Evolutionary conservation across 2,113 vertebrate species (phyloP).

Genomic region (Rattus rattus): DNA sequence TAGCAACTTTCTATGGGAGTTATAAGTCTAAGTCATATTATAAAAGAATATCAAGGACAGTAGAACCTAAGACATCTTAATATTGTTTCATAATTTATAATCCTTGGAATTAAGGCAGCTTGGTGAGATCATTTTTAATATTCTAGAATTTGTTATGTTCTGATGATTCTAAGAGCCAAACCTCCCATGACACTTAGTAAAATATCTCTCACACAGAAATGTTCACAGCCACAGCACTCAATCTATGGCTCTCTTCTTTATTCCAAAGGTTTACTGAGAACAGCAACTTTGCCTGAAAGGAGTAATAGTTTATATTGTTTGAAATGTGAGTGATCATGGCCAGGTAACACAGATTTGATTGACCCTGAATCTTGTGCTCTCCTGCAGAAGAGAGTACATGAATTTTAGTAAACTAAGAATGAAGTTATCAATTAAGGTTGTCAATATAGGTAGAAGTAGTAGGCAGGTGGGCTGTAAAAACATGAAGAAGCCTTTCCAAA

Average conservation of each 20-base stretch:
- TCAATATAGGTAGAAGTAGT: not conserved
- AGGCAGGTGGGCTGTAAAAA: not conserved
- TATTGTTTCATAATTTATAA: not conserved
- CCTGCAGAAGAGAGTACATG: not conserved
- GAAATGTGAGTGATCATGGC: not conserved
- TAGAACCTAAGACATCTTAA: not conserved
- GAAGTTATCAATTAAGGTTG: not conserved
- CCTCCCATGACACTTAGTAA: not conserved
- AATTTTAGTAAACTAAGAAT: not conserved
- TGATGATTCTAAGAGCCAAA: not conserved
- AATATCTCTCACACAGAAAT: not conserved
- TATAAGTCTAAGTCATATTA: not conserved
- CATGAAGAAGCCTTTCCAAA: not conserved
- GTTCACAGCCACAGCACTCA: not conserved
- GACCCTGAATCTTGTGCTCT: not conserved
- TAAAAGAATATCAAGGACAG: not conserved
- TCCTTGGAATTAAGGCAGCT: not conserved
- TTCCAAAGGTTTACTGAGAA: not conserved
- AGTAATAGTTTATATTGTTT: not conserved
- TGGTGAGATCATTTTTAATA: not conserved
- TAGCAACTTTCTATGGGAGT: not conserved
- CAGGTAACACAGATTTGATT: not conserved
- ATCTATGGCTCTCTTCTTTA: not conserved
- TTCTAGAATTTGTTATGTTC: not conserved
- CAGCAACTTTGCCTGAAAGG: not conserved